phyloP scores from a whole-genome alignment of 2,888 invertebrate species.

The Poecilus cupreus region DNA sequence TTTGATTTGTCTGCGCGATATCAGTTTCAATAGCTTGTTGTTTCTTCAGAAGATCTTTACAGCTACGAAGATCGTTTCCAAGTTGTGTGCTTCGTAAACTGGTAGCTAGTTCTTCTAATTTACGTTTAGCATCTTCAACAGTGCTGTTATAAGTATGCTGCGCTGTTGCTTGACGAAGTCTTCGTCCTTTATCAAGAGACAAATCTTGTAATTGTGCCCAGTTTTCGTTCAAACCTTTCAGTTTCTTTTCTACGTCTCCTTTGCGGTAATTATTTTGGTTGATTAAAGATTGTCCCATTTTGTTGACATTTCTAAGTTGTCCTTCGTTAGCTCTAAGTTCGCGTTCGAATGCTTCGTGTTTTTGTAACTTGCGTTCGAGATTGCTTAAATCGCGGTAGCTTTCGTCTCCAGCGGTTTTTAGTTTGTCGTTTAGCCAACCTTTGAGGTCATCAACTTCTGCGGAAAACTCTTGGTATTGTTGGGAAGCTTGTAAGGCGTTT shows the following conservation, averaged over 20 bases:
- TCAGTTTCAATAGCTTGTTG: constrained; percentile 93
- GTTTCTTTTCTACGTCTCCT: constrained; percentile 80
- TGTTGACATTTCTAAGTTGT: constrained; percentile 89
- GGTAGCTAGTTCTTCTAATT: constrained; percentile 89
- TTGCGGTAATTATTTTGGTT: constrained; percentile 82
- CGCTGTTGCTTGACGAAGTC: constrained; percentile 91
- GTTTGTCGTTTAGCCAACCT: constrained; percentile 94
- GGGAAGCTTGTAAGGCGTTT: constrained; percentile 86
- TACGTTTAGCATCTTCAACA: constrained; percentile 91
- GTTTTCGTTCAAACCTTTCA: constrained; percentile 82
- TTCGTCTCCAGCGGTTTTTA: constrained; percentile 92
- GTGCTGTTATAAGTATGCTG: constrained; percentile 87
- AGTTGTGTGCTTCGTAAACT: constrained; percentile 87
- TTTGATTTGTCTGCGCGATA: constrained; percentile 78
- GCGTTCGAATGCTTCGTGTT: constrained; percentile 97
- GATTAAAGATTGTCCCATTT: constrained; percentile 84
- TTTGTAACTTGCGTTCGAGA: constrained; percentile 92
- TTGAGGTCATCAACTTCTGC: constrained; percentile 93
- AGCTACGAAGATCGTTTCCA: constrained; percentile 92
- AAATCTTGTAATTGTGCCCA: constrained; percentile 85
- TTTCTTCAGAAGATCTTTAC: constrained; percentile 91
- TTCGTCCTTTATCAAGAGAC: constrained; percentile 80
- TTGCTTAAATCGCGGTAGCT: constrained; percentile 93
- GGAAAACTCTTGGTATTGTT: constrained; percentile 93
- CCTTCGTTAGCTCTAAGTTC: constrained; percentile 97